Base-by-base conservation (phyloP, 2,888 invertebrate genomes). In the Xestoiulus laeticollis region DNA sequence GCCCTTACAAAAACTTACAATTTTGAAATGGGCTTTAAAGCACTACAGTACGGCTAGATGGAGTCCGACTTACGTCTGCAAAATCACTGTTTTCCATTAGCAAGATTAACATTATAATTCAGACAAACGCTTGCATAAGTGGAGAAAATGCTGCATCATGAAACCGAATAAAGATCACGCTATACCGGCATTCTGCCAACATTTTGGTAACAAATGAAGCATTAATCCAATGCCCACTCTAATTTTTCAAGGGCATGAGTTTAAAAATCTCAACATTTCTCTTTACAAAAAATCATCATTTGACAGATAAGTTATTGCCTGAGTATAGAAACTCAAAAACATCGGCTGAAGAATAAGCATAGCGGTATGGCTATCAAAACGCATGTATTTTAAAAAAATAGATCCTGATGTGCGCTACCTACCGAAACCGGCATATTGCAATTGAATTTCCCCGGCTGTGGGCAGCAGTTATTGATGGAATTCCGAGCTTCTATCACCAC, bases 51-150 rank as follows among this genome's bases (percentile, higher is more conserved):
- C 59, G n/a, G 19, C 59, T 59, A n/a, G 59, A 59, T 59, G 59
- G 22, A n/a, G 59, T n/a, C 59, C 16, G 59, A 59, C 59, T 59
- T 59, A n/a, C 59, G 8, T 59, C 59, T 59, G n/a, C n/a, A 16
- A 59, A 19, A 59, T 59, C 59, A n/a, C 59, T 19, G 59, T 59
- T 59, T 59, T 59, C 59, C 59, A 59, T 59, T 59, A 59, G 59
- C 59, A 59, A 59, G 59, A n/a, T 59, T 59, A 59, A 59, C 59
- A 59, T 59, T 5, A n/a, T 19, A 59, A 59, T 59, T 59, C 33
- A 38, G 2, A 38, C 59, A 6, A 59, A 59, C n/a, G n/a, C n/a
- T n/a, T 19, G 59, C 22, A 6, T n/a, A n/a, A 16, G 5, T 59
- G 0, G n/a, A 59, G 19, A 19, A 59, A 59, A 59, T 19, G 59